Base-by-base conservation (phyloP, 2,888 invertebrate species). In the Stenodera caucasica region DNA sequence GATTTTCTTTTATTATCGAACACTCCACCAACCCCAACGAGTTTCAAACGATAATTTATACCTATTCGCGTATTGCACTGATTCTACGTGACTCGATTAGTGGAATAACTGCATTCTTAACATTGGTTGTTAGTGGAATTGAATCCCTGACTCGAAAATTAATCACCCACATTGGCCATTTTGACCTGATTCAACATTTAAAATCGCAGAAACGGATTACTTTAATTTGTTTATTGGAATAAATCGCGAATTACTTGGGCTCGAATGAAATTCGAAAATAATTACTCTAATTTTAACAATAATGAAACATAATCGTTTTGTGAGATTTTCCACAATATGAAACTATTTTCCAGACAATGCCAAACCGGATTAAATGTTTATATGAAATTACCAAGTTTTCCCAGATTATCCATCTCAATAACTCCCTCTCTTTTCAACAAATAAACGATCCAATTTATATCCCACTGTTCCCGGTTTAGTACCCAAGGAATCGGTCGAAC, bases 341-440 rank as follows among this genome's bases (percentile, higher is more conserved):
- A 61, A 51, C 49, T 54, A 57, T 54, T 57, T 60, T 56, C 60
- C 60, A 50, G 54, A 61, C 54, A 61, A 61, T 61, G 23, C 61
- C 53, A 32, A 51, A 60, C 49, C 33, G 57, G 60, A 60, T 61
- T 55, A 33, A 37, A 45, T 61, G 61, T 57, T 61, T 32, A 53
- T 57, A 57, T 61, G 50, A 45, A 57, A 61, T 57, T 57, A 61
- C 26, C 21, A 49, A 57, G 32, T 52, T 60, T 49, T 15, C 55
- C n/a, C 49, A 15, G 15, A 12, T 49, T 45, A 49, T 49, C 49
- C 18, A 15, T 11, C 9, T 26, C 8, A 23, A 55, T 49, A 45
- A 12, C 21, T 45, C 45, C 12, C 11, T 45, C 11, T 21, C 40
- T 6, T 23, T 45, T 45, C 45, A 12, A 12, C 12, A 23, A 21